Conservation (phyloP, 2,797 vertebrate genomes). For the Microctenopoma lineatum region DNA sequence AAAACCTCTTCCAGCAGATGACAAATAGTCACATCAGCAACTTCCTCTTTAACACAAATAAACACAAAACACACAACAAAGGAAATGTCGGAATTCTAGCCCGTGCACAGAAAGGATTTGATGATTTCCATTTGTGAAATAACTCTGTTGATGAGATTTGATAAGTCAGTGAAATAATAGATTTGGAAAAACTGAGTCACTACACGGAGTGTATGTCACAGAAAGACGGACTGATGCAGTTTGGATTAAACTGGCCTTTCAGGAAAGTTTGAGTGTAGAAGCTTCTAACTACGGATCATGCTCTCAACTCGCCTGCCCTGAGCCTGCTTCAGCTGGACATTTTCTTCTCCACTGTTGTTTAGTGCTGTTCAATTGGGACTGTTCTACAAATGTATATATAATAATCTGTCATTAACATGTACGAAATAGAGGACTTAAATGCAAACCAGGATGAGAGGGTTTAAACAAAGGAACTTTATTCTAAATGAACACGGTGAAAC, state of each 20-base stretch:
- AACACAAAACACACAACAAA: constrained; percentile 39
- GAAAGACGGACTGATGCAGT: constrained; percentile 3
- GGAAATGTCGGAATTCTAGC: not conserved
- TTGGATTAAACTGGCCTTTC: constrained; percentile 12
- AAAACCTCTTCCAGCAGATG: constrained; percentile 11
- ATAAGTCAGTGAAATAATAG: constrained; percentile 1
- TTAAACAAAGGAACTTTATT: too few relatives aligned
- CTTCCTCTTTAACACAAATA: constrained; percentile 6
- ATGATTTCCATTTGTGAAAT: constrained; percentile 35
- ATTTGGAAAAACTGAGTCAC: constrained; percentile 38
- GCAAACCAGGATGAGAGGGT: too few relatives aligned
- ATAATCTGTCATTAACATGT: too few relatives aligned
- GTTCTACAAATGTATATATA: too few relatives aligned
- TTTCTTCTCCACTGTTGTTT: too few relatives aligned
- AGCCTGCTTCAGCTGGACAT: too few relatives aligned
- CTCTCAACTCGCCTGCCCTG: not conserved
- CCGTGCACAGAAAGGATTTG: not conserved
- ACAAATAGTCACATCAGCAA: constrained; percentile 2
- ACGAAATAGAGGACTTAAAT: too few relatives aligned
- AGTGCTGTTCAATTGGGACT: too few relatives aligned
- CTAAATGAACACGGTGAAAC: too few relatives aligned
- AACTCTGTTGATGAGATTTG: not conserved
- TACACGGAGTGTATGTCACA: not conserved
- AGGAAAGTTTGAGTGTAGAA: not conserved
- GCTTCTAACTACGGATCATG: not conserved